Percentiles rank a stretch among this genome's conserved stretches.
These are phyloP conservation scores for Dicranocentrus wangi DNA, from an alignment of 2,888 invertebrate genomes.

Conservation along the genomic window DNA sequence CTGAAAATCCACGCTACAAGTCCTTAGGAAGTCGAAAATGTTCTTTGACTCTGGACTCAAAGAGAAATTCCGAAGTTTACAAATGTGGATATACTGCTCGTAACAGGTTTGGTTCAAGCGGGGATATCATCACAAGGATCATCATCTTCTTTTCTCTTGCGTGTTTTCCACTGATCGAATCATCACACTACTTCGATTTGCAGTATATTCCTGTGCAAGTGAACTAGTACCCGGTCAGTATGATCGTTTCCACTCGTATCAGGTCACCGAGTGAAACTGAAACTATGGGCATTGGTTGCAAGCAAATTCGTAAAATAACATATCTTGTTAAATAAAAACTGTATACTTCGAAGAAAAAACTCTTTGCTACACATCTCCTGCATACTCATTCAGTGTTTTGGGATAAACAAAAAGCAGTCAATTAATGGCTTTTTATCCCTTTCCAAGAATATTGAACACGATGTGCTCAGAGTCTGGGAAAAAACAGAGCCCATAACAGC, in stretches of 20 bases:
- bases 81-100: neutral
- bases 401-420: conserved; percentile 27
- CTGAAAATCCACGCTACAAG: conserved; percentile 59
- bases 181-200: no score
- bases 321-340: no score
- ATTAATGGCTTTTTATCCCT: conserved; percentile 50
- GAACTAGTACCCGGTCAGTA: no score
- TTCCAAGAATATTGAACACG: conserved; percentile 41
- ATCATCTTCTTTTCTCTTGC: neutral
- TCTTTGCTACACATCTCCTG: no score
- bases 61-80: conserved; percentile 29
- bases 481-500: no score
- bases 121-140: neutral
- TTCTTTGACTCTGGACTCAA: conserved; percentile 44
- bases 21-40: conserved; percentile 42
- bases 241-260: no score
- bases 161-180: neutral
- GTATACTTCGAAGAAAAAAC: no score
- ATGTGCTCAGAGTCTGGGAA: neutral
- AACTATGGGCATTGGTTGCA: no score
- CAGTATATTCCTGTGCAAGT: no score
- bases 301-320: no score
- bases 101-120: neutral
- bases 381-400: no score
- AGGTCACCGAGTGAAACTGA: no score